Conservation (phyloP, 2,113 vertebrate species). For the Cyanoramphus novaezelandiae region DNA sequence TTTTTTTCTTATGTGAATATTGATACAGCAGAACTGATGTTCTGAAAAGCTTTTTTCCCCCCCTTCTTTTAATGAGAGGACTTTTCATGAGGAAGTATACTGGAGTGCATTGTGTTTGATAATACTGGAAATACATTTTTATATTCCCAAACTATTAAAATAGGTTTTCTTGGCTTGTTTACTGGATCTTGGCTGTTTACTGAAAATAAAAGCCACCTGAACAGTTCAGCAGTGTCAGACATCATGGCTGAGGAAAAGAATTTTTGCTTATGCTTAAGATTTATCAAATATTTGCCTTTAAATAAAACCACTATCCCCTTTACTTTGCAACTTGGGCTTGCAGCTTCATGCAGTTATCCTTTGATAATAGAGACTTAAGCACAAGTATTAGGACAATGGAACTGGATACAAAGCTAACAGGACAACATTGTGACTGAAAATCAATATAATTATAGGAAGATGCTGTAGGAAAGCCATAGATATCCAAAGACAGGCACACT, state of each 20-base stretch:
- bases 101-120: not conserved
- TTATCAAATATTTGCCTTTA: not conserved
- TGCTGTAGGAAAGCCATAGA: not conserved
- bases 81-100: not conserved
- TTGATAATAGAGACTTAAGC: not conserved
- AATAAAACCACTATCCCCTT: not conserved
- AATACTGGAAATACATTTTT: not conserved
- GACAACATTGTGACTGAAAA: not conserved
- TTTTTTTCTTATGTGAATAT: not conserved
- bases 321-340: not conserved
- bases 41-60: not conserved
- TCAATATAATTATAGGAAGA: not conserved
- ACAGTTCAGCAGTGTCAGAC: not conserved
- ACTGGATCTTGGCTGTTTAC: not conserved
- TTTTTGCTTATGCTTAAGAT: not conserved
- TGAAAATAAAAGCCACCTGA: not conserved
- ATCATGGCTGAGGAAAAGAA: not conserved
- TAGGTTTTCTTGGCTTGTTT: not conserved
- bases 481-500: not conserved
- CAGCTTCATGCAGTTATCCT: not conserved
- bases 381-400: not conserved
- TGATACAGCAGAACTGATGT: not conserved
- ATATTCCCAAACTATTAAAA: not conserved
- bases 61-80: not conserved
- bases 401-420: not conserved